A percentile compares a stretch with the other conserved stretches of the same genome.
These are phyloP conservation scores for Macroglossus sobrinus DNA, from an alignment of 2,113 vertebrate genomes.

Conservation along the genomic window DNA sequence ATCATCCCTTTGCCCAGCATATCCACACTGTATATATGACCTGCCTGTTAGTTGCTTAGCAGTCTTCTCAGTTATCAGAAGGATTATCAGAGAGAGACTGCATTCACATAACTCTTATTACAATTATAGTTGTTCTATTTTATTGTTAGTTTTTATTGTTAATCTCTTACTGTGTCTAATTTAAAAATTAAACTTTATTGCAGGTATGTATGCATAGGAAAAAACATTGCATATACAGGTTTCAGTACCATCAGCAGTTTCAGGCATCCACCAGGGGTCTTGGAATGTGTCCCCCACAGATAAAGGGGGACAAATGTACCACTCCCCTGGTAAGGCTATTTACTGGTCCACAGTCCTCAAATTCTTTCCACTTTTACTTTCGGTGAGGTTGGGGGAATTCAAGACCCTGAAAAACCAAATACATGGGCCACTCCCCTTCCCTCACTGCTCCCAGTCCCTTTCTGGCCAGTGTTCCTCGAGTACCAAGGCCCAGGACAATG, in stretches of 20 bases:
- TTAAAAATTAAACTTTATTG: not conserved
- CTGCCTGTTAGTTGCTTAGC: not conserved
- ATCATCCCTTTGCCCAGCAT: not conserved
- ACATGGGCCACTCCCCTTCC: not conserved
- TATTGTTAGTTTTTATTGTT: not conserved
- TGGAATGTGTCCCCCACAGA: not conserved
- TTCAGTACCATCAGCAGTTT: not conserved
- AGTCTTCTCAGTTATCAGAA: not conserved
- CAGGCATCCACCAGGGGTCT: not conserved
- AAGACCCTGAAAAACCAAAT: not conserved
- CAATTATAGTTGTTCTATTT: not conserved
- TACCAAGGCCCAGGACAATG: not conserved
- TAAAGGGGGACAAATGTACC: not conserved
- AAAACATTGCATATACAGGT: too few relatives aligned
- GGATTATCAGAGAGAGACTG: not conserved
- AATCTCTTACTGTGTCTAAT: not conserved
- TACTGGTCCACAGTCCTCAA: not conserved
- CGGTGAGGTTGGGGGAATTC: not conserved
- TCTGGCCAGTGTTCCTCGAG: not conserved
- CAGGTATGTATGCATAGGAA: not conserved
- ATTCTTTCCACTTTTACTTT: not conserved
- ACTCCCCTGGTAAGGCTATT: not conserved
- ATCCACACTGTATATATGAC: not conserved
- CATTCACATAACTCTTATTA: not conserved
- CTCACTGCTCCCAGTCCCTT: not conserved